Base-by-base conservation (phyloP, 2,113 vertebrate genomes). In the Brachirus orientalis region DNA sequence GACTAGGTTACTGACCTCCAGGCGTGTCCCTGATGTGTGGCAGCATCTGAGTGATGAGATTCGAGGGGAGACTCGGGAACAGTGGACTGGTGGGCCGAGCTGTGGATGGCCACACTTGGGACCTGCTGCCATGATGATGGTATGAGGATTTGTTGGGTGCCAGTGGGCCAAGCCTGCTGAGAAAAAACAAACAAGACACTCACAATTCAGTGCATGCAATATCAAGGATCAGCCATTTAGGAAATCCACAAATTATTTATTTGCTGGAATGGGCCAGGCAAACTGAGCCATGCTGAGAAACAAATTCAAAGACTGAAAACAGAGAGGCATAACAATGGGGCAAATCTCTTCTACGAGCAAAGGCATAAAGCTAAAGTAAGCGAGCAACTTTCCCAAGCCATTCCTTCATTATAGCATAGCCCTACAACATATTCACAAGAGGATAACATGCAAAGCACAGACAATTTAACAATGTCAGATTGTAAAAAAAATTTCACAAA, bases 71-170 rank as follows among this genome's bases (percentile, higher is more conserved):
- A 92, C 58, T 96, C 93, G 0, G 94, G 89, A 51, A 98, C 94
- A 74, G 92, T 94, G 0, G 95, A 88, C 0, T 95, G 96, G 87
- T 95, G 96, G 52, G 96, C 93, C 1, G 96, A 93, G 7, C 95
- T 93, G 81, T 99, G 97, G 59, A 97, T 95, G 63, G 96, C 93
- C 86, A 99, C 94, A 20, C 97, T 95, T 2, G 96, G 96, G 62
- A 99, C 93, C 90, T 99, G 98, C 88, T 99, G 98, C 98, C 98
- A 99, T 1, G 98, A 94, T 0, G 97, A 96, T 47, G 98, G 98
- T 38, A 99, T 95, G 51, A 99, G 93, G 87, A 99, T 98, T 92
- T 99, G 98, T 75, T 99, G 98, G 16, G 97, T 95, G 43, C 96
- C 96, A 7, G 95, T 94, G 17, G 97, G 96, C 98, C 98, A 99